phyloP scores from a whole-genome alignment of 2,888 invertebrate species.

The Listrodromus nycthemerus region DNA sequence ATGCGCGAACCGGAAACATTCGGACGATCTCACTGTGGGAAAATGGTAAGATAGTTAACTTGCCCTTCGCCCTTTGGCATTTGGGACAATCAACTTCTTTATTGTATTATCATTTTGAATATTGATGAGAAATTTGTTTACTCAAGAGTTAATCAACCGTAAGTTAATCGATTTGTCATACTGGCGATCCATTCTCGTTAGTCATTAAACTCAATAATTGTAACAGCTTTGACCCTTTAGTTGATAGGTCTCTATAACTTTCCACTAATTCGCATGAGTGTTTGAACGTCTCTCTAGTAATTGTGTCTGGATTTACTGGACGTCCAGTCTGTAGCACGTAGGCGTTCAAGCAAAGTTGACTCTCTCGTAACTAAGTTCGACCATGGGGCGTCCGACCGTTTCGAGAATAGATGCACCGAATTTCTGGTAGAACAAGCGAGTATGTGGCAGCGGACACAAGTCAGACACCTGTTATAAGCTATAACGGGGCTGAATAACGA shows the following conservation, averaged over 20 bases:
- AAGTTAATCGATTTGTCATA: background rate
- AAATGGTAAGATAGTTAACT: conserved; percentile 1
- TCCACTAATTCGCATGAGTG: background rate
- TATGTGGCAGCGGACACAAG: background rate
- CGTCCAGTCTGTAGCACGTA: background rate
- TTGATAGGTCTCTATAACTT: background rate
- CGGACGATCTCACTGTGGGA: conserved; percentile 56
- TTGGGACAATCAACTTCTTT: background rate
- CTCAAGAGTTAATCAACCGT: background rate
- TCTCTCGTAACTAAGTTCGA: conserved; percentile 4
- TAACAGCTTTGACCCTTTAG: background rate
- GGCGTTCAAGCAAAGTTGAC: conserved; percentile 6
- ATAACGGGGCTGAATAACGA: conserved; percentile 5
- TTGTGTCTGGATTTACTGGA: background rate
- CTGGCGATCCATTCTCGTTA: background rate
- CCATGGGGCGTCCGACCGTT: background rate
- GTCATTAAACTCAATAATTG: background rate
- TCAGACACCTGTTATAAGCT: conserved; percentile 15
- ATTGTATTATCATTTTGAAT: no score
- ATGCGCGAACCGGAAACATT: conserved; percentile 64
- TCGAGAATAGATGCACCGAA: background rate
- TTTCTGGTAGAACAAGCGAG: background rate
- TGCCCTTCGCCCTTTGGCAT: background rate
- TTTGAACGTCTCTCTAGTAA: background rate
- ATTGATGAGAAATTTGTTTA: no score